A percentile compares a stretch with the other conserved stretches of the same genome.
Conservation (phyloP, 2,113 vertebrate species). For the Chionis minor region DNA sequence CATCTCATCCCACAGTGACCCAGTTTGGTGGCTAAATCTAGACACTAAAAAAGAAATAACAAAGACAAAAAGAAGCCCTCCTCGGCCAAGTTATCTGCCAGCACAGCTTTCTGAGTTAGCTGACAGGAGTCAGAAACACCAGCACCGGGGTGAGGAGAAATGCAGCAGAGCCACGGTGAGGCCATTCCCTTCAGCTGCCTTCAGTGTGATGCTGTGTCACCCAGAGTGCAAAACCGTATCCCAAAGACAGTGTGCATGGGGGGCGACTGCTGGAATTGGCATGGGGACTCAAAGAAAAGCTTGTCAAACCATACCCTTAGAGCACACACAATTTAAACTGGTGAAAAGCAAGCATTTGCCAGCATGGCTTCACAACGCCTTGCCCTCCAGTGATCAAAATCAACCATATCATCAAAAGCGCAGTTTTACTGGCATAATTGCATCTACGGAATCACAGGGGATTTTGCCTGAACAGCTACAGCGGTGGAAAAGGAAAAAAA, state of each 20-base stretch:
- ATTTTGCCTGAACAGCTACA: slow-evolving; percentile 29
- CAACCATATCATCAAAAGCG: slow-evolving; percentile 58
- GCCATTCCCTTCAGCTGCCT: not conserved
- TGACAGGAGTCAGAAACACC: not conserved
- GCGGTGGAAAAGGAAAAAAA: not conserved
- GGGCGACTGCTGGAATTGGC: not conserved
- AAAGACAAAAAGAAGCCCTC: not conserved
- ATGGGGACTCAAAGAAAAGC: slow-evolving; percentile 4
- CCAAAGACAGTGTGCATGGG: not conserved
- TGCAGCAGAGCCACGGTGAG: not conserved
- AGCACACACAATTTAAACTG: slow-evolving; percentile 28
- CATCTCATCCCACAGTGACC: not conserved
- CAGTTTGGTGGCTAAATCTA: not conserved
- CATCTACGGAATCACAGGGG: not conserved
- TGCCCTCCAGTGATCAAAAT: slow-evolving; percentile 58
- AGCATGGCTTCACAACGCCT: slow-evolving; percentile 23
- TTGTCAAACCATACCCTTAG: slow-evolving; percentile 32
- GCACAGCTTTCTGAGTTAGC: not conserved
- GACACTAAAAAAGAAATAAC: not conserved
- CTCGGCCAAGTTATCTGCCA: not conserved
- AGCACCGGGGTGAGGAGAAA: not conserved
- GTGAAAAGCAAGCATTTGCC: slow-evolving; percentile 41
- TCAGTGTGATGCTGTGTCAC: not conserved
- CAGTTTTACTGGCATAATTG: slow-evolving; percentile 62
- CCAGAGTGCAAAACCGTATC: not conserved